Base-by-base conservation (phyloP, 2,888 invertebrate genomes). In the Leucophenga maculata region DNA sequence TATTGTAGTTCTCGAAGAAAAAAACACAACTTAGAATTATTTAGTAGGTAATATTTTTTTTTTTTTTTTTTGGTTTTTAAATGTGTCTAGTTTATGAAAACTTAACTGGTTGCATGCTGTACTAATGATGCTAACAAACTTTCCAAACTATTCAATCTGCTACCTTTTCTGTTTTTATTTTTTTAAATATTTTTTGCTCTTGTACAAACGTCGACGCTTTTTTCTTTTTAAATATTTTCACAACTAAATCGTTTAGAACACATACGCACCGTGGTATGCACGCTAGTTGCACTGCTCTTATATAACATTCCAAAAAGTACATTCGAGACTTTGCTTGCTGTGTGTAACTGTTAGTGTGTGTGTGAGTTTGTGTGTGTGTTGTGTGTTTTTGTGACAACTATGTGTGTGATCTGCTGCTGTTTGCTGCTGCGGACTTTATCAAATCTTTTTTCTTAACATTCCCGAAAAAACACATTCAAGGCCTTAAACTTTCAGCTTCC, bases 261-360 rank as follows among this genome's bases (percentile, higher is more conserved):
- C 83, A 83, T 80, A 80, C 80, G 81, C 74, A 69, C 69, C 69
- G 83, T 39, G 32, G 39, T 80, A 80, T 83, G 80, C 81, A 80
- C 80, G 80, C 83, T 83, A 80, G 80, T 83, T 80, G 83, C 74
- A 73, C 70, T 76, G 71, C 8, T 39, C 39, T 39, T 39, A 39
- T 39, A 39, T 39, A 39, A 39, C 39, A 39, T 39, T 8, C 39
- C 8, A 8, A 8, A 39, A 8, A 39, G 8, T 8, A 11, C 39
- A 39, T 39, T 39, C 39, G 39, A 39, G 39, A 39, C 11, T 11
- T 39, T 39, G 3, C 39, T 2, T n/a, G 16, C 39, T 39, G 22
- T 55, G 22, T 55, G 1, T 60, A 26, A 26, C 26, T 26, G 20
- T 62, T 9, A 18, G 44, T 44, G 60, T 62, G 60, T 44, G n/a